These are phyloP conservation scores for Mustela nigripes DNA, from an alignment of 2,113 vertebrate genomes.

Conservation along the genomic window DNA sequence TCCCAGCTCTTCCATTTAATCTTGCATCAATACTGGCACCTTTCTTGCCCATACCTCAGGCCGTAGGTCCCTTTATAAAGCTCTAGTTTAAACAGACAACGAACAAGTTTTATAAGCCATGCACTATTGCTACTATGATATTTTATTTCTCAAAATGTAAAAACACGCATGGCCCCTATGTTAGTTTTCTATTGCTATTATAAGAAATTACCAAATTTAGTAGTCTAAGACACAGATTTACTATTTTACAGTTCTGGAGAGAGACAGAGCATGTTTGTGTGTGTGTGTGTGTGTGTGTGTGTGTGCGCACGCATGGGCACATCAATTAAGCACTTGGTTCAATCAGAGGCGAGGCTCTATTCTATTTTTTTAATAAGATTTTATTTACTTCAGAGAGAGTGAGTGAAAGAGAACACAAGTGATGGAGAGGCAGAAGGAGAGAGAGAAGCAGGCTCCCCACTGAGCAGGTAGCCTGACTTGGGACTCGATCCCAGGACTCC, in stretches of 20 bases:
- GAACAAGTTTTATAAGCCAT: constrained; percentile 11
- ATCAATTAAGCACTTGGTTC: neutral
- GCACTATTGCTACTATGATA: neutral
- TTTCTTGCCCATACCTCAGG: neutral
- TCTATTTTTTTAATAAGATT: too few species aligned
- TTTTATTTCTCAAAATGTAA: constrained; percentile 58
- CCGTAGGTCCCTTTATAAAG: neutral
- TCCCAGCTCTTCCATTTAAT: neutral
- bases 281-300: accelerated
- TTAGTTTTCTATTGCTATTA: neutral
- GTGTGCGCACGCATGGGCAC: accelerated
- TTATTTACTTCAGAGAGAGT: too few species aligned
- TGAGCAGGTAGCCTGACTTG: too few species aligned
- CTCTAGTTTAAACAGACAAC: constrained; percentile 12
- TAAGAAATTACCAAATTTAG: neutral
- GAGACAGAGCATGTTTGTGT: too few species aligned
- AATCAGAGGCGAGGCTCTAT: neutral
- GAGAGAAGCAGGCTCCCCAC: too few species aligned
- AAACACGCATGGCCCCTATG: neutral
- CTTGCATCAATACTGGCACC: neutral
- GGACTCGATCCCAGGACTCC: too few species aligned
- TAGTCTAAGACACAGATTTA: neutral
- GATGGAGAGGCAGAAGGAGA: too few species aligned
- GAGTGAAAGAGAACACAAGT: too few species aligned
- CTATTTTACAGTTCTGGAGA: neutral